These are phyloP conservation scores for Nyctibius bracteatus DNA, from an alignment of 2,113 vertebrate species.

Conservation along the genomic window DNA sequence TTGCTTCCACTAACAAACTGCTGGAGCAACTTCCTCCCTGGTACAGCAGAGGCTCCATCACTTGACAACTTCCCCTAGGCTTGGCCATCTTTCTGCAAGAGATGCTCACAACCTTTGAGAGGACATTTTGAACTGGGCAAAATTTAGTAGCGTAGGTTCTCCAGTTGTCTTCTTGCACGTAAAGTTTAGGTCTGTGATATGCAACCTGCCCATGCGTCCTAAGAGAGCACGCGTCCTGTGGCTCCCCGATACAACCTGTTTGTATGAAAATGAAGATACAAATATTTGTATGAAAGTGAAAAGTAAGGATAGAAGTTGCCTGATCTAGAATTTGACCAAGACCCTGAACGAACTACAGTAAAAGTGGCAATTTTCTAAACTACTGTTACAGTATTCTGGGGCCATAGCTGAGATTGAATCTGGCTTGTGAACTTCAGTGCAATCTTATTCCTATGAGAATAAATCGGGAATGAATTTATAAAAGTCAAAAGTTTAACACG, in stretches of 20 bases:
- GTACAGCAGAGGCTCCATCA: neutral
- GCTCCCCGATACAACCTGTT: accelerated
- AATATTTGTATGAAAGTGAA: neutral
- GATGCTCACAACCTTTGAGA: neutral
- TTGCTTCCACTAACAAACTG: neutral
- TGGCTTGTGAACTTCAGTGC: neutral
- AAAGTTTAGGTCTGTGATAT: neutral
- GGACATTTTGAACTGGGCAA: neutral
- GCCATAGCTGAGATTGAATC: neutral
- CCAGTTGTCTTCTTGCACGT: neutral
- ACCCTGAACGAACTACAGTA: neutral
- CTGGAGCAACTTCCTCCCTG: neutral
- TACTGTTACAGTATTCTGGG: neutral
- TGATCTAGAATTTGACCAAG: neutral
- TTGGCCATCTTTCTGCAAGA: neutral
- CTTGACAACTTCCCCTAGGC: neutral
- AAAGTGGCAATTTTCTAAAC: neutral
- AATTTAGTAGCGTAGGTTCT: neutral
- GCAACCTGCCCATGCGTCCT: accelerated
- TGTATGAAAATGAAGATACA: neutral
- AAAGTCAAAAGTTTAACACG: neutral
- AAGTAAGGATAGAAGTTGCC: neutral
- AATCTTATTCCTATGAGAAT: neutral
- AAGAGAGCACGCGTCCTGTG: neutral
- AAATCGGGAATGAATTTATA: neutral